phyloP scores from a whole-genome alignment of 2,888 invertebrate genomes.

The Rhodophaea formosa region DNA sequence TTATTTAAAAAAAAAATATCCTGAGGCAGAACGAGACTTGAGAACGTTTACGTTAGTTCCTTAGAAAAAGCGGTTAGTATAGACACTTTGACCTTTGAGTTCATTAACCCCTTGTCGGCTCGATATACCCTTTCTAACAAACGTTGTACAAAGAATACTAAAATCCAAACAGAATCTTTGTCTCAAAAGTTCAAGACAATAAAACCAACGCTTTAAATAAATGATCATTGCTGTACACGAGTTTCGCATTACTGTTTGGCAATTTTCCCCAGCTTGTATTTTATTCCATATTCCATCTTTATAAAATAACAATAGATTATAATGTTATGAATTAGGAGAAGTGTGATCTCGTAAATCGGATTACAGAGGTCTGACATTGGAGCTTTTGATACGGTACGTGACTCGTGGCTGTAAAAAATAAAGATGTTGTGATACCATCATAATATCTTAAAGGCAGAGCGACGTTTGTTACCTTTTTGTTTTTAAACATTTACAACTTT shows the following conservation, averaged over 20 bases:
- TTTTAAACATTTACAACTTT: too few species aligned
- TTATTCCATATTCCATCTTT: not conserved
- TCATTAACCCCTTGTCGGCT: too few species aligned
- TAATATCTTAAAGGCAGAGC: too few species aligned
- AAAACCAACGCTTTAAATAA: conserved; percentile 12
- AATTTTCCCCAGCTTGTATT: not conserved
- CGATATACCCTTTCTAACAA: too few species aligned
- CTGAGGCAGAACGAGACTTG: too few species aligned
- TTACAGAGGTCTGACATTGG: conserved; percentile 37
- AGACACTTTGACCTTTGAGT: too few species aligned
- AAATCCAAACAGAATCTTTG: not conserved
- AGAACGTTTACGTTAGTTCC: too few species aligned
- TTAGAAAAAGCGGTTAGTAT: too few species aligned
- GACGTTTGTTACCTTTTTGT: not conserved
- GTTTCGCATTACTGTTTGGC: conserved; percentile 12
- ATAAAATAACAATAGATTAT: conserved; percentile 33
- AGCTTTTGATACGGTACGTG: conserved; percentile 30
- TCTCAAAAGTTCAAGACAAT: not conserved
- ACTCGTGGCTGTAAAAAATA: conserved; percentile 1
- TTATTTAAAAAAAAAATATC: too few species aligned
- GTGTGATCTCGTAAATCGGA: conserved; percentile 36
- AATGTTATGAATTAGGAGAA: conserved; percentile 40
- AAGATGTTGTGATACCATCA: too few species aligned
- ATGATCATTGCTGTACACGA: conserved; percentile 12
- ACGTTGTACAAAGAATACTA: not conserved